Evolutionary conservation across 2,797 vertebrate genomes (phyloP).

Genomic region (Triplophysa bombifrons): DNA sequence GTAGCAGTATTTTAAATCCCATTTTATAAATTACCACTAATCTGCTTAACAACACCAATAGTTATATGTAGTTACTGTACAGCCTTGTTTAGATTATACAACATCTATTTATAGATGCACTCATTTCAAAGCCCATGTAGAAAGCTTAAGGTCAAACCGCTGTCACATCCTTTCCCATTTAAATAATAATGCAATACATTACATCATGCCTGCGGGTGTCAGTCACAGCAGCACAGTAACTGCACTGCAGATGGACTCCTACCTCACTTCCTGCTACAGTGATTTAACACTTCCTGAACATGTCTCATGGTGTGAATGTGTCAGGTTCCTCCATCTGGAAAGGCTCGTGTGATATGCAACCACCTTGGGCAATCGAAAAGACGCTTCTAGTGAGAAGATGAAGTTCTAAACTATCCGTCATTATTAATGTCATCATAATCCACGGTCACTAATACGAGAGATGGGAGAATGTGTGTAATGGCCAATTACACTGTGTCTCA

Average conservation of each 20-base stretch:
- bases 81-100: constrained; percentile 12
- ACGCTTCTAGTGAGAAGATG: background rate
- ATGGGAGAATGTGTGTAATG: background rate
- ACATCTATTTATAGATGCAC: constrained; percentile 6
- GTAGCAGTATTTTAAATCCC: too few relatives aligned
- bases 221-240: background rate
- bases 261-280: background rate
- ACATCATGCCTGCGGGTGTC: background rate
- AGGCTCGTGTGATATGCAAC: background rate
- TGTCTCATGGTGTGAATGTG: background rate
- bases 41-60: too few relatives aligned
- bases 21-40: too few relatives aligned
- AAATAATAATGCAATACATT: constrained; percentile 12
- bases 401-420: constrained; percentile 12
- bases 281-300: constrained; percentile 1
- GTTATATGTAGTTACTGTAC: background rate
- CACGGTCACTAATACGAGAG: background rate
- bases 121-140: constrained; percentile 5
- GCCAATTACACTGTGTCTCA: background rate
- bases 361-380: background rate
- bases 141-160: constrained; percentile 19
- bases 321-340: background rate
- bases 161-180: background rate
- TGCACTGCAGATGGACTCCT: background rate
- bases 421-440: constrained; percentile 6